Evolutionary conservation across 1,140 invertebrate species (phyloP).

Genomic region (Cotesia vestalis): DNA sequence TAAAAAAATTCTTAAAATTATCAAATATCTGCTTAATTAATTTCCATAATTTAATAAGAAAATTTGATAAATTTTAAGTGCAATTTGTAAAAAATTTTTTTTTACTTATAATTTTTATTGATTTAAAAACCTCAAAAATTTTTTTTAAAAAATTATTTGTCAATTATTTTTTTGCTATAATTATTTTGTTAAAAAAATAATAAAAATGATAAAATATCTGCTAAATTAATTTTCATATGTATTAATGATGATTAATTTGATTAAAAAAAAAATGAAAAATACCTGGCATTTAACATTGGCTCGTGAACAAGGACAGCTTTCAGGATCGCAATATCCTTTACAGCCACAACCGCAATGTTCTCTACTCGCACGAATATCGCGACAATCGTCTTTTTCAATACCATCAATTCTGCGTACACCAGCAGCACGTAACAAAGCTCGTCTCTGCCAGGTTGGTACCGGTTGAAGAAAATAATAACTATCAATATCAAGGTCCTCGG

Average conservation of each 20-base stretch:
- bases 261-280: slow-evolving; percentile 31
- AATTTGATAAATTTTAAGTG: neutral
- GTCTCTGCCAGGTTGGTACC: slow-evolving; percentile 88
- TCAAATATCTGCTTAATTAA: too few relatives aligned
- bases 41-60: too few relatives aligned
- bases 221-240: neutral
- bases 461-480: slow-evolving; percentile 95
- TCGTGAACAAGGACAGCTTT: slow-evolving; percentile 92
- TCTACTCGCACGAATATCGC: slow-evolving; percentile 88
- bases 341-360: slow-evolving; percentile 96
- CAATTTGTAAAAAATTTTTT: neutral
- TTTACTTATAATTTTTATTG: neutral
- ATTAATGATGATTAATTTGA: neutral
- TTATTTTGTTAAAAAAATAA: too few relatives aligned
- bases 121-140: too few relatives aligned
- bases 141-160: too few relatives aligned
- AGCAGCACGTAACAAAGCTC: slow-evolving; percentile 85
- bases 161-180: too few relatives aligned
- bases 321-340: slow-evolving; percentile 93
- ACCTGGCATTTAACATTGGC: slow-evolving; percentile 96
- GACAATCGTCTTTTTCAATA: slow-evolving; percentile 92
- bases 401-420: slow-evolving; percentile 94
- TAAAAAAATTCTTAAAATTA: too few relatives aligned
- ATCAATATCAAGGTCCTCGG: slow-evolving; percentile 87
- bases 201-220: too few relatives aligned